phyloP scores from a whole-genome alignment of 2,888 invertebrate genomes.

The Clostera curtula region DNA sequence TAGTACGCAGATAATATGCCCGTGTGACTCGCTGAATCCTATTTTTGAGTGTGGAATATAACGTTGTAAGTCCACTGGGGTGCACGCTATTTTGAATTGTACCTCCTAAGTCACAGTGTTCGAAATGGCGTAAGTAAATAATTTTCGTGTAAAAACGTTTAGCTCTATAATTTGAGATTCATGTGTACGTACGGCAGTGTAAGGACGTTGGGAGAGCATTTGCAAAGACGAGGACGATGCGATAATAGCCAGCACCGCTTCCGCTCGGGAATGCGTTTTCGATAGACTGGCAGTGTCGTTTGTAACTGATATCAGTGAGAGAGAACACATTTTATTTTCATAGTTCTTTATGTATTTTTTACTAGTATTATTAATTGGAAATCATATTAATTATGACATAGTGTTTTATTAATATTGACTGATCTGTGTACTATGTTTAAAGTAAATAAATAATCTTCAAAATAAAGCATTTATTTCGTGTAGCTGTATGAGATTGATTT shows the following conservation, averaged over 20 bases:
- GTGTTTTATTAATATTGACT: no score
- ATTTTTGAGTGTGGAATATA: constrained; percentile 17
- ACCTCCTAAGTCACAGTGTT: rapidly evolving
- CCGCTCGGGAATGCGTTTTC: constrained; percentile 50
- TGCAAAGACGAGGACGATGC: constrained; percentile 42
- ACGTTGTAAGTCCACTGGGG: constrained; percentile 9
- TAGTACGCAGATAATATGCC: constrained; percentile 37
- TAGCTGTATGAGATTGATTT: no score
- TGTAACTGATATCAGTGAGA: constrained; percentile 23
- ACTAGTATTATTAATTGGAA: no score
- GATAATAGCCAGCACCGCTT: constrained; percentile 43
- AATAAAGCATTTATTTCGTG: no score
- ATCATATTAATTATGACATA: no score
- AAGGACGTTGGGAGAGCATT: constrained; percentile 32
- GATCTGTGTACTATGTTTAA: no score
- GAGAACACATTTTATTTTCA: constrained; percentile 22
- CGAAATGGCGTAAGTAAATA: constrained; percentile 1
- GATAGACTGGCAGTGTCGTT: constrained; percentile 29
- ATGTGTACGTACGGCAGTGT: constrained; percentile 33
- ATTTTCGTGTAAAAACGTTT: constrained; percentile 17
- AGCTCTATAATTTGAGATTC: constrained; percentile 14
- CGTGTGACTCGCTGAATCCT: constrained; percentile 34
- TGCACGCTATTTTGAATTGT: constrained; percentile 7
- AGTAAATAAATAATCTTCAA: no score
- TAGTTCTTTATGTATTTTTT: constrained; percentile 18